Percentiles rank a stretch among this genome's conserved stretches.
Conservation (phyloP, 2,888 invertebrate genomes). For the Physocephala rufipes region DNA sequence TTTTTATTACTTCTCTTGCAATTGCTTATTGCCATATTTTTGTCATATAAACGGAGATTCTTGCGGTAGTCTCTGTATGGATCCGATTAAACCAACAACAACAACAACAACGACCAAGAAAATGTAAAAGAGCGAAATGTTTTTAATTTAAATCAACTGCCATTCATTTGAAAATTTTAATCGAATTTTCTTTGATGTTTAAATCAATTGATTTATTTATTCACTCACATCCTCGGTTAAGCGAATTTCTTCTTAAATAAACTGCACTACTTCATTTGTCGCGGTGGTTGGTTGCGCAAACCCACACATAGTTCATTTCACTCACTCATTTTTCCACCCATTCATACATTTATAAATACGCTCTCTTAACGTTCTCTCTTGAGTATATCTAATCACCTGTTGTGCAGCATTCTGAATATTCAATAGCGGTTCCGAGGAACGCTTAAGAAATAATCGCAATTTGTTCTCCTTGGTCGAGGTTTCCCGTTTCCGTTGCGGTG, state of each 20-base stretch:
- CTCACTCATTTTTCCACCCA: not conserved
- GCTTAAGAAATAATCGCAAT: slow-evolving; percentile 84
- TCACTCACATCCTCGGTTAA: not conserved
- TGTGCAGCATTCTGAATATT: slow-evolving; percentile 88
- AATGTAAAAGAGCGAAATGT: slow-evolving; percentile 3
- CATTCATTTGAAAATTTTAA: too few species aligned
- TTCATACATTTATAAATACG: not conserved
- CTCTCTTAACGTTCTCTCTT: not conserved
- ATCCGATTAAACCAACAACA: slow-evolving; percentile 10
- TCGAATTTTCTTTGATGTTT: not conserved
- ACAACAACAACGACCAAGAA: slow-evolving; percentile 4
- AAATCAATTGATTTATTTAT: not conserved
- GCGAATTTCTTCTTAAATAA: too few species aligned
- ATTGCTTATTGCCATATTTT: slow-evolving; percentile 3
- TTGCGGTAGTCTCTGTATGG: slow-evolving; percentile 23
- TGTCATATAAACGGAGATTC: slow-evolving; percentile 7
- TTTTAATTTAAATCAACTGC: too few species aligned
- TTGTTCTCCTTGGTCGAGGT: slow-evolving; percentile 87
- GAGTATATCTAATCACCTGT: slow-evolving; percentile 71
- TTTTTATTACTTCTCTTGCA: slow-evolving; percentile 4
- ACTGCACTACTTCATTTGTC: too few species aligned
- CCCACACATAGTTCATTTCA: too few species aligned
- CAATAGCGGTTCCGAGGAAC: slow-evolving; percentile 89
- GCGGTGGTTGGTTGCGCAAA: too few species aligned
- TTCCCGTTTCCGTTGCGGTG: slow-evolving; percentile 85